Conservation (phyloP, 2,113 vertebrate species). For the Channa maculata region DNA sequence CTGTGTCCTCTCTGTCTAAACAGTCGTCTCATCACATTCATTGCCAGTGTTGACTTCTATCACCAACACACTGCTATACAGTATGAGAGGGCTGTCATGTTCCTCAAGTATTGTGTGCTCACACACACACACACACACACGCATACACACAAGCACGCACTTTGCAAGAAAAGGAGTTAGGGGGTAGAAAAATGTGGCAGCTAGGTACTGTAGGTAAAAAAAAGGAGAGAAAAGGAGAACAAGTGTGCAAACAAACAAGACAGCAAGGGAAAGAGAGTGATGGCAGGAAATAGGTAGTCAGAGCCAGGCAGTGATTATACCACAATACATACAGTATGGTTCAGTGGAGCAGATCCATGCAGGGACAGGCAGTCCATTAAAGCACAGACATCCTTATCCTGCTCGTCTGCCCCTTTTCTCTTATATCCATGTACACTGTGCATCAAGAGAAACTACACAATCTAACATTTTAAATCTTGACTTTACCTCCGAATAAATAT, state of each 20-base stretch:
- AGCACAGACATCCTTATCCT: slow-evolving; percentile 64
- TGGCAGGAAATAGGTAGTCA: slow-evolving; percentile 48
- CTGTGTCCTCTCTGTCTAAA: slow-evolving; percentile 39
- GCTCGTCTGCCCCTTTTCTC: slow-evolving; percentile 55
- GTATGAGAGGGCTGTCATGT: slow-evolving; percentile 71
- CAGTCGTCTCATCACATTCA: slow-evolving; percentile 44
- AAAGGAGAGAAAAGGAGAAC: slow-evolving; percentile 56
- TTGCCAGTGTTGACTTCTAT: slow-evolving; percentile 69
- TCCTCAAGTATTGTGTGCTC: slow-evolving; percentile 34
- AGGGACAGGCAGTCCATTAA: slow-evolving; percentile 76
- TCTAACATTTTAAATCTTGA: slow-evolving; percentile 34
- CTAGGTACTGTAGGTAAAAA: slow-evolving; percentile 48
- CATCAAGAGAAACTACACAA: slow-evolving; percentile 35
- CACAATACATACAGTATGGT: slow-evolving; percentile 73
- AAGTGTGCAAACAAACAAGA: slow-evolving; percentile 70
- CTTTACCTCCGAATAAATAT: slow-evolving; percentile 35
- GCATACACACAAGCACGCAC: not conserved
- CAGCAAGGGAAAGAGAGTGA: slow-evolving; percentile 68
- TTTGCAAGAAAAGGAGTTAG: slow-evolving; percentile 12
- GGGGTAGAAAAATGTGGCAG: slow-evolving; percentile 42
- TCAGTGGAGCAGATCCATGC: slow-evolving; percentile 79
- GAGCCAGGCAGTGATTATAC: slow-evolving; percentile 73
- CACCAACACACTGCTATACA: slow-evolving; percentile 49
- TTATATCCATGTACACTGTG: slow-evolving; percentile 50
- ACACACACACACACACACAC: slow-evolving; percentile 14